phyloP scores from a whole-genome alignment of 1,140 invertebrate genomes.

The Copidosoma floridanum region DNA sequence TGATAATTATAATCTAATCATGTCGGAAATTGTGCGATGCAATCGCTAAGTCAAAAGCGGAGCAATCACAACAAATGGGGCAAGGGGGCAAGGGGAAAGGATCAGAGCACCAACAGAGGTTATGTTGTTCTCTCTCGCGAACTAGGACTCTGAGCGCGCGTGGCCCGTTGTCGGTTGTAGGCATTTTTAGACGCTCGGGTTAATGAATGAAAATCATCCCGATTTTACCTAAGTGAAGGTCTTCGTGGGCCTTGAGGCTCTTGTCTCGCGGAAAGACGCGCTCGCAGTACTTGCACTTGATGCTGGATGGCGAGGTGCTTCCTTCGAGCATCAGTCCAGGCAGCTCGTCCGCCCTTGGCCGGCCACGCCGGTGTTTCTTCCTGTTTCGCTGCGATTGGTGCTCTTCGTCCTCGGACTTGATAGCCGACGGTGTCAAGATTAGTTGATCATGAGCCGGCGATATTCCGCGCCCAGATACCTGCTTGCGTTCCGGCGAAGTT shows the following conservation, averaged over 20 bases:
- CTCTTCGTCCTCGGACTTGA: not conserved
- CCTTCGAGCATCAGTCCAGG: constrained; percentile 72
- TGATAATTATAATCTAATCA: no score
- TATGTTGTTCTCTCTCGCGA: constrained; percentile 16
- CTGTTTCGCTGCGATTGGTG: not conserved
- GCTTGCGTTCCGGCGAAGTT: no score
- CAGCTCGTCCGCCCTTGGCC: constrained; percentile 73
- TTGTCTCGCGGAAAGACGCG: constrained; percentile 80
- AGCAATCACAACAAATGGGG: no score
- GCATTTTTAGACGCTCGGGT: not conserved
- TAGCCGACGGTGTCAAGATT: no score
- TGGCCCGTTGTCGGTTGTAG: no score
- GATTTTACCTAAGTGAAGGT: constrained; percentile 83
- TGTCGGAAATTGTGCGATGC: no score
- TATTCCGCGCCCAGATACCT: no score
- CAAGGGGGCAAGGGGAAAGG: no score
- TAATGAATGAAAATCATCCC: constrained; percentile 11
- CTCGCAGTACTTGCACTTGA: constrained; percentile 73
- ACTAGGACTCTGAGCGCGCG: no score
- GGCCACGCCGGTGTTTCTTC: constrained; percentile 59
- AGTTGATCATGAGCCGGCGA: no score
- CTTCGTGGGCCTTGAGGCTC: constrained; percentile 75
- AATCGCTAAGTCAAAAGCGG: no score
- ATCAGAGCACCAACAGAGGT: no score
- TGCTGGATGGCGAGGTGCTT: constrained; percentile 68